Evolutionary conservation across 2,888 invertebrate genomes (phyloP).

Genomic region (Leucophenga maculata): DNA sequence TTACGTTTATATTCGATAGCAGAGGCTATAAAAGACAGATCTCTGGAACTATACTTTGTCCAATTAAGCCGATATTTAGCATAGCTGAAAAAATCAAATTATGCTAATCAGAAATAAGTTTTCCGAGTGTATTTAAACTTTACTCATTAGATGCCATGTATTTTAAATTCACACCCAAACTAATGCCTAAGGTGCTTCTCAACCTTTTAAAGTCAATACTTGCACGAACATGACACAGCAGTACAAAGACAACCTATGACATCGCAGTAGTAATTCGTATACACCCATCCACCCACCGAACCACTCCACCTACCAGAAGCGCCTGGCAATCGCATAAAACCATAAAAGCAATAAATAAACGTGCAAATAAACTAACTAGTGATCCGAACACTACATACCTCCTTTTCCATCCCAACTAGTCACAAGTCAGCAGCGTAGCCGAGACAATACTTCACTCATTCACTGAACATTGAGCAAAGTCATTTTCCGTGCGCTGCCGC

Average conservation of each 20-base stretch:
- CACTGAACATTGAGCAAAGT: constrained; percentile 6
- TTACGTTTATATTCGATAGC: no score
- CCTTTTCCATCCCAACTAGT: background rate
- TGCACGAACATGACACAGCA: constrained; percentile 56
- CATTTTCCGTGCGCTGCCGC: background rate
- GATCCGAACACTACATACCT: background rate
- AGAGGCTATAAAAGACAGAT: no score
- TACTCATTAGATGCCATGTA: constrained; percentile 42
- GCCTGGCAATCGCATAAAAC: constrained; percentile 6
- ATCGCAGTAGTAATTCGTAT: constrained; percentile 6
- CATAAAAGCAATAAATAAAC: constrained; percentile 1
- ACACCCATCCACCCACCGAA: constrained; percentile 12
- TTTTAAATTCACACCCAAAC: background rate
- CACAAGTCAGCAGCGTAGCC: constrained; percentile 29
- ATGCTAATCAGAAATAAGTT: background rate
- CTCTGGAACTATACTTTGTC: no score
- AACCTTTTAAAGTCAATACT: constrained; percentile 43
- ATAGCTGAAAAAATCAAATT: background rate
- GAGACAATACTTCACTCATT: constrained; percentile 19
- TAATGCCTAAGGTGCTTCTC: constrained; percentile 47
- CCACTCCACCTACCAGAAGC: constrained; percentile 19
- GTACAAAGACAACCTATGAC: constrained; percentile 43
- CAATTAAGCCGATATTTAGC: no score
- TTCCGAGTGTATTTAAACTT: background rate
- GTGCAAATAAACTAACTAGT: background rate